Percentiles rank a stretch among this genome's conserved stretches.
Conservation (phyloP, 2,888 invertebrate species). For the Parnassius smintheus region DNA sequence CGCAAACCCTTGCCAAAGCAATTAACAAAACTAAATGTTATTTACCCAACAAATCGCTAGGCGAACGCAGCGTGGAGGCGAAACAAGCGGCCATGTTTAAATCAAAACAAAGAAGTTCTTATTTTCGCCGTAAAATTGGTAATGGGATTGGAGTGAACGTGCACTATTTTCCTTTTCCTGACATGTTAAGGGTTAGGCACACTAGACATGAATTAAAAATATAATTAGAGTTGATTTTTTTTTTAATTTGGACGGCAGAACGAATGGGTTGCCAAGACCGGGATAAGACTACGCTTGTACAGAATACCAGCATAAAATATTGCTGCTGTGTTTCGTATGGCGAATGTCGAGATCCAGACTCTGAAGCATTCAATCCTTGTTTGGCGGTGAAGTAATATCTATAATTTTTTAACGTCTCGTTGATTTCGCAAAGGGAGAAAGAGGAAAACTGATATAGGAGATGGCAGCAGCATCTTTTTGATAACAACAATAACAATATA, state of each 20-base stretch:
- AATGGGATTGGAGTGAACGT: conserved; percentile 21
- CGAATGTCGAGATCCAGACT: too few species aligned
- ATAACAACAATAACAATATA: too few species aligned
- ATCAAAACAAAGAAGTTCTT: conserved; percentile 23
- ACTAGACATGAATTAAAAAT: not conserved
- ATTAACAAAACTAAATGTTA: conserved; percentile 25
- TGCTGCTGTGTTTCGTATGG: too few species aligned
- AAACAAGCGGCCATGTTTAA: conserved; percentile 11
- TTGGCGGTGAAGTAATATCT: too few species aligned
- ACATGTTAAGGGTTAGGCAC: conserved; percentile 1
- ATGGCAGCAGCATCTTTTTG: too few species aligned
- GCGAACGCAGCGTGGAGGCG: not conserved
- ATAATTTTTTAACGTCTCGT: too few species aligned
- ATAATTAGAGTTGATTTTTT: not conserved
- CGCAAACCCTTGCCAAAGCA: conserved; percentile 24
- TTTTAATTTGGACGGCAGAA: not conserved
- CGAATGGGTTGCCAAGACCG: too few species aligned
- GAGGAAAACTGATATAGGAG: too few species aligned
- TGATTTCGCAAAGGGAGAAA: too few species aligned
- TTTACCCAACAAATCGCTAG: conserved; percentile 15
- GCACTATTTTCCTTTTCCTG: conserved; percentile 13
- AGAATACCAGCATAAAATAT: too few species aligned
- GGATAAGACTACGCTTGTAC: too few species aligned
- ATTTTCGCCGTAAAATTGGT: conserved; percentile 19
- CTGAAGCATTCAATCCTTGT: too few species aligned